Percentiles rank a stretch among this genome's conserved stretches.
phyloP scores from a whole-genome alignment of 2,888 invertebrate species.

The Encarsia formosa region DNA sequence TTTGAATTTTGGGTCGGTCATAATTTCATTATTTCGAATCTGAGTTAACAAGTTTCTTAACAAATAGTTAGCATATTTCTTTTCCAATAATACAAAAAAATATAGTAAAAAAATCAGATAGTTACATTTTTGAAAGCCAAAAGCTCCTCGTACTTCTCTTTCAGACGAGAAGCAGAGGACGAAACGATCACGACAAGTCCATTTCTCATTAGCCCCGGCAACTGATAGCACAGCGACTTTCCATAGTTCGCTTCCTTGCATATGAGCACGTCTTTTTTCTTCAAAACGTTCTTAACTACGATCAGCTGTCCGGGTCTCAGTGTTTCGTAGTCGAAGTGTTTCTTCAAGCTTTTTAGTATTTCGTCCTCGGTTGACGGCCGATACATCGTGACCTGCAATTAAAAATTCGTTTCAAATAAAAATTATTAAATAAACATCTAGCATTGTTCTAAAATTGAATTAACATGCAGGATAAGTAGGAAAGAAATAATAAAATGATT shows the following conservation, averaged over 20 bases:
- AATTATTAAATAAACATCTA: not conserved
- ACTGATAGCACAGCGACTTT: constrained; percentile 16
- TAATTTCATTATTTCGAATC: no score
- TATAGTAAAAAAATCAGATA: no score
- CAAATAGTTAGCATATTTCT: no score
- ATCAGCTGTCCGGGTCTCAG: constrained; percentile 12
- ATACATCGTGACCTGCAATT: constrained; percentile 14
- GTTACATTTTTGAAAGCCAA: constrained; percentile 7
- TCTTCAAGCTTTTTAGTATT: constrained; percentile 10
- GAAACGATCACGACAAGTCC: constrained; percentile 10
- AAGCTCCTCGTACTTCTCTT: constrained; percentile 11
- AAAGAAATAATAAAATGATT: no score
- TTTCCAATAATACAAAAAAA: no score
- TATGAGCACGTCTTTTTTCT: constrained; percentile 5
- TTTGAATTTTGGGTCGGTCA: no score
- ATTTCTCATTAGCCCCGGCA: constrained; percentile 6
- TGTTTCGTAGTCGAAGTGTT: constrained; percentile 4
- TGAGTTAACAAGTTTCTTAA: no score
- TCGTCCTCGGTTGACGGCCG: constrained; percentile 11
- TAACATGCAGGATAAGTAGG: no score
- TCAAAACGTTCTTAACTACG: constrained; percentile 7
- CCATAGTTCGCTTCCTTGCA: constrained; percentile 15
- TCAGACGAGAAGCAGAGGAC: not conserved
- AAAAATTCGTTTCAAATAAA: not conserved
- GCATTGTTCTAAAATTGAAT: no score